Evolutionary conservation across 2,797 vertebrate genomes (phyloP), one percentile per base, ranked within the genome.

Genomic region (Lemur catta): DNA sequence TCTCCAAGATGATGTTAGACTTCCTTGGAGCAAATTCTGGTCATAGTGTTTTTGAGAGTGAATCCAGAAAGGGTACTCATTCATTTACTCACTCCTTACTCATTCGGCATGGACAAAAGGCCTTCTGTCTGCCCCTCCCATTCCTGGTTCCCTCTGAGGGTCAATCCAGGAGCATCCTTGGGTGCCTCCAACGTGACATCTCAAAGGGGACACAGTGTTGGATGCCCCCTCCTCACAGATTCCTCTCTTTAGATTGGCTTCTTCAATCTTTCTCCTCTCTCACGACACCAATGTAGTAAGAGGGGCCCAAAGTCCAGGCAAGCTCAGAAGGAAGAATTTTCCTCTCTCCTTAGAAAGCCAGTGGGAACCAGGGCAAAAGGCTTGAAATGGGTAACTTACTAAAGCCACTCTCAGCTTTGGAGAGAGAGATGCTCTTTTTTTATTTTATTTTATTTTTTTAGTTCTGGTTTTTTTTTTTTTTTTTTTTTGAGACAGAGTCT

Each of bases 1-100:
- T 84, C 74, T 91, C 88, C 94, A 46, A 91, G 50, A 84, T 79
- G 46, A 76, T 72, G 50, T 89, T 81, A 67, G 61, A 69, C n/a
- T 82, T 86, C 26, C 50, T 59, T 57, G 67, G 46, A 76, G 41
- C 48, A 59, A 81, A 81, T 85, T 57, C 75, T 72, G 38, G 85
- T 67, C 38, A 50, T 24, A 43, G 80, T 35, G 46, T 78, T 71
- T 92, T 78, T 26, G 24, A 89, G n/a, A 71, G 55, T 72, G 69
- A 91, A 84, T 80, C 52, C 63, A 69, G 78, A 79, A 67, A 61
- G 5, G 20, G 10, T 12, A 18, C 55, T 78, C 46, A 65, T 18
- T 84, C 35, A 35, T 20, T 22, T 67, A 41, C 75, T 90, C 26
- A 20, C 35, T 84, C 65, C 22, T 65, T 52, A 80, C 2, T 46